These are phyloP conservation scores for Thripadectes ignobilis DNA, from an alignment of 2,797 vertebrate genomes.

Conservation along the genomic window DNA sequence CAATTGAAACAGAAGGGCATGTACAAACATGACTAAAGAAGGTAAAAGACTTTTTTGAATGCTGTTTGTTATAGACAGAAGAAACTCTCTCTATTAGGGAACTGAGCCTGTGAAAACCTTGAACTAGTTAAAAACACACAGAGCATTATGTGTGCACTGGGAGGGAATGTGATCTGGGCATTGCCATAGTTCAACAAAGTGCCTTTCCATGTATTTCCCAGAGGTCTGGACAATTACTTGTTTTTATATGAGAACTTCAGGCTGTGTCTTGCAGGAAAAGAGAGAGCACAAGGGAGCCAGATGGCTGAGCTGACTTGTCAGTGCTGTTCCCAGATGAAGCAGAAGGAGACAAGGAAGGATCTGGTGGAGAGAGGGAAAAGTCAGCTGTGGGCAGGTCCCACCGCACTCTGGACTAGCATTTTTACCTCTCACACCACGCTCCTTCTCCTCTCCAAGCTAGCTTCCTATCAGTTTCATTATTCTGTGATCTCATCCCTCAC, in stretches of 20 bases:
- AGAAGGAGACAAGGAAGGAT: not conserved
- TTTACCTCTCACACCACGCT: not conserved
- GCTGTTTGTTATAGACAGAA: not conserved
- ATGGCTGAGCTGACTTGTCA: not conserved
- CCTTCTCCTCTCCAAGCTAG: not conserved
- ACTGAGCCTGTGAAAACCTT: not conserved
- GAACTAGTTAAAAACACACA: not conserved
- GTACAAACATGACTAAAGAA: not conserved
- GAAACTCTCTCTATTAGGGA: not conserved
- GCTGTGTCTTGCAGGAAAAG: not conserved
- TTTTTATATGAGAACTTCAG: not conserved
- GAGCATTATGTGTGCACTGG: not conserved
- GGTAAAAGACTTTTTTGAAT: not conserved
- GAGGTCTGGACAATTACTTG: not conserved
- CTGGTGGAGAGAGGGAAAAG: not conserved
- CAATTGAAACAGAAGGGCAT: not conserved
- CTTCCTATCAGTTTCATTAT: not conserved
- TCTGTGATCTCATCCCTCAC: not conserved
- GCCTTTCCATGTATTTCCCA: slow-evolving; percentile 14
- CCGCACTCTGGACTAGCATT: not conserved
- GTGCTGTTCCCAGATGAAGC: not conserved
- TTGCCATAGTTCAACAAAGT: not conserved
- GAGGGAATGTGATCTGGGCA: not conserved
- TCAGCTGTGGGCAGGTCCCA: not conserved
- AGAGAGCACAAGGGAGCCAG: not conserved